Evolutionary conservation across 2,113 vertebrate species (phyloP).

Genomic region (Neolamprologus fasciatus): DNA sequence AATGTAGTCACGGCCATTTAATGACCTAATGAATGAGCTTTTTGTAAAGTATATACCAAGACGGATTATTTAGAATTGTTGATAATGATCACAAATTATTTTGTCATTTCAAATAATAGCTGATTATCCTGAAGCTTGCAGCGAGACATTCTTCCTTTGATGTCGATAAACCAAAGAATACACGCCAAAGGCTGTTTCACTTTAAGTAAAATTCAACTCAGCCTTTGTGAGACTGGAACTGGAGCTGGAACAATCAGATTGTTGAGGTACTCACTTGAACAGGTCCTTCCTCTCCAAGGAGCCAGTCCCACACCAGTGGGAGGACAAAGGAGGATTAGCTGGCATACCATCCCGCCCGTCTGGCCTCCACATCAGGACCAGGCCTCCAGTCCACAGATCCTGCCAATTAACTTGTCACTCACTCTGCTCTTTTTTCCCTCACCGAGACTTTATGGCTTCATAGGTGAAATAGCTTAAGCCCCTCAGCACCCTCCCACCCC

Average conservation of each 20-base stretch:
- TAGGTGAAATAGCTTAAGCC: constrained; percentile 51
- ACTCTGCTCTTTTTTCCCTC: constrained; percentile 36
- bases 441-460: constrained; percentile 57
- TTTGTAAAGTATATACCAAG: background rate
- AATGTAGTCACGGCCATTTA: background rate
- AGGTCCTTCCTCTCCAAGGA: constrained; percentile 50
- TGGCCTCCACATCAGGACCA: constrained; percentile 60
- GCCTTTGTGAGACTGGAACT: constrained; percentile 21
- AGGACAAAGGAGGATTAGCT: constrained; percentile 65
- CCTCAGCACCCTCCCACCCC: background rate
- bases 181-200: constrained; percentile 1
- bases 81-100: constrained; percentile 8
- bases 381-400: constrained; percentile 56
- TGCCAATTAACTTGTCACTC: constrained; percentile 74
- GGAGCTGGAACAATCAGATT: constrained; percentile 50
- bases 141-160: constrained; percentile 6
- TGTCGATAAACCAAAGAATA: background rate
- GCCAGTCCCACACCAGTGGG: constrained; percentile 18
- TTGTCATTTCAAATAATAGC: constrained; percentile 7
- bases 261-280: constrained; percentile 37
- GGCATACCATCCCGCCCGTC: constrained; percentile 56
- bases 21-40: background rate
- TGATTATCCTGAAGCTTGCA: background rate
- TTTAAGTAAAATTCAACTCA: constrained; percentile 13
- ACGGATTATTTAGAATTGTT: background rate